These are phyloP conservation scores for Valencia hispanica DNA, from an alignment of 2,797 vertebrate species.

Conservation along the genomic window DNA sequence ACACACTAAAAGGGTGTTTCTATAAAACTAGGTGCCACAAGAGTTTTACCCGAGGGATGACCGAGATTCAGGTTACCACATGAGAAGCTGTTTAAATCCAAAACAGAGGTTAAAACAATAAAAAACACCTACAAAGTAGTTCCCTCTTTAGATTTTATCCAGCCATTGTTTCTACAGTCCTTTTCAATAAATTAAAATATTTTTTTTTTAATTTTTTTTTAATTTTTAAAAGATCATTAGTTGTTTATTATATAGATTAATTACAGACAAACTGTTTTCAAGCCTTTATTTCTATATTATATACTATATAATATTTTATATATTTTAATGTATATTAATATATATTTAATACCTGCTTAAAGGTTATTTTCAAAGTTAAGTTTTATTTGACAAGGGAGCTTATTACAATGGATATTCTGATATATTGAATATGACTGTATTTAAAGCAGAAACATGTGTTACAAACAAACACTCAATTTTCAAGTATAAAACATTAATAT, in stretches of 20 bases:
- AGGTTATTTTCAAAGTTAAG: neutral
- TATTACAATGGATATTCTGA: neutral
- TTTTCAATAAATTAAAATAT: neutral
- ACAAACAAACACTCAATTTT: neutral
- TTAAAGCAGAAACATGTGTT: neutral
- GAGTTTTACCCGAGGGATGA: neutral
- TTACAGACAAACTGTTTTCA: neutral
- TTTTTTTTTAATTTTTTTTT: no score
- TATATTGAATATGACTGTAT: neutral
- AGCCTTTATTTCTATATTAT: neutral
- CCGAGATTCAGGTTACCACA: neutral
- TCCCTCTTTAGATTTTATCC: neutral
- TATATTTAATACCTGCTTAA: neutral
- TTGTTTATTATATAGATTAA: neutral
- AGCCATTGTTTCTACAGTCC: neutral
- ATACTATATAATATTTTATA: no score
- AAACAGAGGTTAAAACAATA: neutral
- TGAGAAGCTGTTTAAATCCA: neutral
- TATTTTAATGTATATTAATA: neutral
- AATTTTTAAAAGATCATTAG: no score
- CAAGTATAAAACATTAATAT: neutral
- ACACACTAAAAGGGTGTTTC: neutral
- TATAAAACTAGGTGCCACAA: neutral
- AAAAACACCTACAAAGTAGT: neutral
- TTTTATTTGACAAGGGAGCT: neutral